A percentile compares a stretch with the other conserved stretches of the same genome.
Evolutionary conservation across 2,888 invertebrate genomes (phyloP).

Genomic region (Caenorhabditis becei): DNA sequence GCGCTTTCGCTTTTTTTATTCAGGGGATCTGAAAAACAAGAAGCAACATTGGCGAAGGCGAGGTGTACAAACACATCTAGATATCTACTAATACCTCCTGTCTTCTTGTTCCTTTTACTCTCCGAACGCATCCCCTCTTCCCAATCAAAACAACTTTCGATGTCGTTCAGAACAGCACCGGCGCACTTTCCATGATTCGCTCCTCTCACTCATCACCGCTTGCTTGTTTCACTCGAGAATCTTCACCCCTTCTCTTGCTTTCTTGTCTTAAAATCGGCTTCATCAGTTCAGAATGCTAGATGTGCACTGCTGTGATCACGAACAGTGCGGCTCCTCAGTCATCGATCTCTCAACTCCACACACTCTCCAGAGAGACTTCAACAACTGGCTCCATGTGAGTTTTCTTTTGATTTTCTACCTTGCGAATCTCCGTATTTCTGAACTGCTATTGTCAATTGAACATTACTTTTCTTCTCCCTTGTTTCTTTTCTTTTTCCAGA

Average conservation of each 20-base stretch:
- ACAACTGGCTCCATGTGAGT: constrained; percentile 78
- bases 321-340: constrained; percentile 70
- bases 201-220: constrained; percentile 15
- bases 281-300: constrained; percentile 40
- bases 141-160: constrained; percentile 64
- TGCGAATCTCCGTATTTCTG: no score
- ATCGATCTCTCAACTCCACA: constrained; percentile 77
- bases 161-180: constrained; percentile 39
- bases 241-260: neutral
- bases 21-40: constrained; percentile 54
- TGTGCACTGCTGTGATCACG: constrained; percentile 49
- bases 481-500: no score
- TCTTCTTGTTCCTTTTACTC: constrained; percentile 45
- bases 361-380: constrained; percentile 76
- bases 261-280: neutral
- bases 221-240: constrained; percentile 36
- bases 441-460: no score
- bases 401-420: constrained; percentile 7
- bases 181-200: constrained; percentile 22
- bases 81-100: constrained; percentile 50
- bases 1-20: constrained; percentile 55
- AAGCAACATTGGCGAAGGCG: constrained; percentile 52
- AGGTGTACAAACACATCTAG: constrained; percentile 58
- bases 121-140: constrained; percentile 13
- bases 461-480: no score